Conservation (phyloP, 1,140 invertebrate genomes). For the Antheraea mylitta region DNA sequence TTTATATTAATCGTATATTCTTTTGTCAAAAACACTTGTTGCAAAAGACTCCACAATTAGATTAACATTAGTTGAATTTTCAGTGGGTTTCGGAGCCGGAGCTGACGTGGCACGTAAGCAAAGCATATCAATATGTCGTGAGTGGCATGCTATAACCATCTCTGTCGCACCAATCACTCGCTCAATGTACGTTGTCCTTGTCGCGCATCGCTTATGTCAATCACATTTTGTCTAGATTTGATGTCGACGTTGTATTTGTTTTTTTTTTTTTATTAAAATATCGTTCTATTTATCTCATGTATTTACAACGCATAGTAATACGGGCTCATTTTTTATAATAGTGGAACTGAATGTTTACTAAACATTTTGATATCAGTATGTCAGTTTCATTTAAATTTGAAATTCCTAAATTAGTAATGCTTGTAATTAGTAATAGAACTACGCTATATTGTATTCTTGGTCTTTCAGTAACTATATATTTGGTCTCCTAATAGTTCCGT, state of each 20-base stretch:
- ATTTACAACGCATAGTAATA: no score
- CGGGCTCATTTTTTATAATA: no score
- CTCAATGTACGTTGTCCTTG: constrained; percentile 61
- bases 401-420: no score
- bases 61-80: constrained; percentile 72
- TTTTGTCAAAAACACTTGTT: not conserved
- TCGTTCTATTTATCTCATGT: no score
- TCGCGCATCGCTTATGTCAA: constrained; percentile 32
- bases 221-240: constrained; percentile 14
- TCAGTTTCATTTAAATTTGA: no score
- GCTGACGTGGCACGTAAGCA: constrained; percentile 71
- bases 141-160: constrained; percentile 68
- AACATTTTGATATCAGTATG: no score
- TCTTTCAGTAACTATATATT: no score
- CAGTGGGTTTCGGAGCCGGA: constrained; percentile 72
- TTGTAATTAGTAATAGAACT: no score
- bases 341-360: no score
- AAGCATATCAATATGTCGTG: constrained; percentile 62
- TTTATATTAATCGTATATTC: not conserved
- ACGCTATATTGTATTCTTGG: no score
- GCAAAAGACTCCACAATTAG: constrained; percentile 44
- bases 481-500: no score
- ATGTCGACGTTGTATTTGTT: constrained; percentile 34
- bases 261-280: constrained; percentile 14
- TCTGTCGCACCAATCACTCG: constrained; percentile 53